These are phyloP conservation scores for Luffia ferchaultella DNA, from an alignment of 2,888 invertebrate genomes.

Conservation along the genomic window DNA sequence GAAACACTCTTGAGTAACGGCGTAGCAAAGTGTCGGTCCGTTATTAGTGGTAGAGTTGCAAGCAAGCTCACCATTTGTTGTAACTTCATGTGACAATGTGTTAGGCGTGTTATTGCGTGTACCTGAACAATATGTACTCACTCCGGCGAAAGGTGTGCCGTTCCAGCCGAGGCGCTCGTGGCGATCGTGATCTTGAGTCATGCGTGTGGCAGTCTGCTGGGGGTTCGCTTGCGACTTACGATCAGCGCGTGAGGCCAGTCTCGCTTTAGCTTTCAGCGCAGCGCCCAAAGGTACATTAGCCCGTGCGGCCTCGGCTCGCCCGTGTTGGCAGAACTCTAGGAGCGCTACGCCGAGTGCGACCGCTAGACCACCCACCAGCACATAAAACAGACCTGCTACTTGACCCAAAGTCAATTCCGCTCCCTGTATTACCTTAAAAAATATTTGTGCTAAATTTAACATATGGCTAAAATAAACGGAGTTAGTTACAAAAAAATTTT, in stretches of 20 bases:
- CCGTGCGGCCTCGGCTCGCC: conserved; percentile 78
- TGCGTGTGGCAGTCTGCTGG: conserved; percentile 36
- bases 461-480: no score
- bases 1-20: no score
- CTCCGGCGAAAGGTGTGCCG: conserved; percentile 52
- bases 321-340: conserved; percentile 95
- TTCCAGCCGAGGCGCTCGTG: conserved; percentile 59
- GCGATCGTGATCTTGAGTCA: conserved; percentile 42
- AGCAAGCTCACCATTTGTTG: no score
- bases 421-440: no score
- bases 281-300: conserved; percentile 85
- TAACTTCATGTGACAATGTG: no score
- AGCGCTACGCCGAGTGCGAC: conserved; percentile 92
- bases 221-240: no score
- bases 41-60: no score
- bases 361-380: conserved; percentile 92
- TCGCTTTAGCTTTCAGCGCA: conserved; percentile 87
- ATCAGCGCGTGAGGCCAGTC: conserved; percentile 71
- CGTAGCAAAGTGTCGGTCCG: no score
- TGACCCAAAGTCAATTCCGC: conserved; percentile 94
- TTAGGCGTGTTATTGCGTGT: no score
- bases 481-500: no score
- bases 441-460: no score
- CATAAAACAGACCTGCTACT: conserved; percentile 99
- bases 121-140: no score